Evolutionary conservation across 2,797 vertebrate genomes (phyloP).

Genomic region (Liasis olivaceus): DNA sequence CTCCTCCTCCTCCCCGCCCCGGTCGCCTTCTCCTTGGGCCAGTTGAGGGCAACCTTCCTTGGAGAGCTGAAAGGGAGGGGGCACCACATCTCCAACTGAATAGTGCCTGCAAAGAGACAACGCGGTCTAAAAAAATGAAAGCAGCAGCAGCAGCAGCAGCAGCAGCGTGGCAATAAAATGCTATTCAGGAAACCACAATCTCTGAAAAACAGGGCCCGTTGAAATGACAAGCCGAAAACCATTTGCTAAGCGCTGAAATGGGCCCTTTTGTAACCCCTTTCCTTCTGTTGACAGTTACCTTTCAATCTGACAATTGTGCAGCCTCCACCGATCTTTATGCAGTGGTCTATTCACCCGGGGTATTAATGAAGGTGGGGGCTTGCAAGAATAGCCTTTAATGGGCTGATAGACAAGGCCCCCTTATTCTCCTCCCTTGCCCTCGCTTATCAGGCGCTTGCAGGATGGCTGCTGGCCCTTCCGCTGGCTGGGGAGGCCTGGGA

Average conservation of each 20-base stretch:
- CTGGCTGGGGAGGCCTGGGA: neutral
- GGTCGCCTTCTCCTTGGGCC: slow-evolving; percentile 44
- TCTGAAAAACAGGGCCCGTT: slow-evolving; percentile 83
- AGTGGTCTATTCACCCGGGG: slow-evolving; percentile 81
- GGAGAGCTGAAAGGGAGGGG: slow-evolving; percentile 61
- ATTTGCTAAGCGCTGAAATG: slow-evolving; percentile 79
- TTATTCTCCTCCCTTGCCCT: slow-evolving; percentile 73
- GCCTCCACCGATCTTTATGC: slow-evolving; percentile 87
- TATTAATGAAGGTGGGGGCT: slow-evolving; percentile 79
- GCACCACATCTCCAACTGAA: slow-evolving; percentile 68
- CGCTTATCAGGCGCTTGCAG: slow-evolving; percentile 87
- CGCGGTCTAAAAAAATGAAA: slow-evolving; percentile 49
- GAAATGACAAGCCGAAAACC: slow-evolving; percentile 83
- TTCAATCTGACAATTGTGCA: slow-evolving; percentile 87
- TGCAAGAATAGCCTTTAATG: slow-evolving; percentile 86
- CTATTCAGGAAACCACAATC: slow-evolving; percentile 81
- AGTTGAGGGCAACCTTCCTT: slow-evolving; percentile 51
- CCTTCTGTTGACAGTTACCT: slow-evolving; percentile 87
- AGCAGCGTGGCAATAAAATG: slow-evolving; percentile 72
- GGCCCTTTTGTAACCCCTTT: slow-evolving; percentile 77
- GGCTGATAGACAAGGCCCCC: slow-evolving; percentile 83
- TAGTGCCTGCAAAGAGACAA: slow-evolving; percentile 69
- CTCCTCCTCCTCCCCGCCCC: slow-evolving; percentile 45
- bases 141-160: slow-evolving; percentile 27
- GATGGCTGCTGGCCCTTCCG: slow-evolving; percentile 56